Evolutionary conservation across 2,888 invertebrate genomes (phyloP), one percentile per base, ranked within the genome.

Genomic region (Lordiphosa fenestrarum): DNA sequence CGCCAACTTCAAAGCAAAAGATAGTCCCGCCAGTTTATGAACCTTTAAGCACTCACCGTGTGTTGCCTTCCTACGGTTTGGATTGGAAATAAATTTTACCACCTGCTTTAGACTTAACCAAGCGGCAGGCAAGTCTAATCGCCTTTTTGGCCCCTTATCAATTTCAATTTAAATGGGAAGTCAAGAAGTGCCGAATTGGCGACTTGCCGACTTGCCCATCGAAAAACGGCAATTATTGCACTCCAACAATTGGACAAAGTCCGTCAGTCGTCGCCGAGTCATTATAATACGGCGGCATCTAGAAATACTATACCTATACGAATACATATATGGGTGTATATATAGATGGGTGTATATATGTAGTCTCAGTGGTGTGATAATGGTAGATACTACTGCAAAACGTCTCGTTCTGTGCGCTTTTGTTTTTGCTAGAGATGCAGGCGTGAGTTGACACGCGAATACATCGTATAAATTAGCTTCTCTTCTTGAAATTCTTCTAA

Each of bases 241-340:
- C 44, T 44, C 30, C 44, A 30, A 30, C 13, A 54, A 54, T 15
- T 53, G 71, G 12, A 21, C 71, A 71, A 71, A 71, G 71, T 71
- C 71, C 71, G 66, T 39, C 23, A n/a, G 42, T 38, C 38, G 42
- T 21, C 38, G 42, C 15, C 52, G 51, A 54, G 51, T 62, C 51
- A 61, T 46, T 46, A 53, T 21, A 9, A 53, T 21, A 9, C 30
- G 30, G 9, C 9, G 30, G 9, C 9, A 9, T 3, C 9, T 30
- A 30, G 30, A 48, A 44, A 36, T 44, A 30, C 44, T 21, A 25
- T 13, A 44, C 6, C 9, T 21, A 47, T 36, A n/a, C 3, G 6
- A 15, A 15, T 2, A 5, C 6, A 6, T 25, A 25, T 6, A 48
- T 41, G 9, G 10, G 21, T 19, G 6, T 10, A 36, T 36, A 3